A percentile compares a stretch with the other conserved stretches of the same genome.
Conservation (phyloP, 2,888 invertebrate species). For the Drosophila atroscutellata region DNA sequence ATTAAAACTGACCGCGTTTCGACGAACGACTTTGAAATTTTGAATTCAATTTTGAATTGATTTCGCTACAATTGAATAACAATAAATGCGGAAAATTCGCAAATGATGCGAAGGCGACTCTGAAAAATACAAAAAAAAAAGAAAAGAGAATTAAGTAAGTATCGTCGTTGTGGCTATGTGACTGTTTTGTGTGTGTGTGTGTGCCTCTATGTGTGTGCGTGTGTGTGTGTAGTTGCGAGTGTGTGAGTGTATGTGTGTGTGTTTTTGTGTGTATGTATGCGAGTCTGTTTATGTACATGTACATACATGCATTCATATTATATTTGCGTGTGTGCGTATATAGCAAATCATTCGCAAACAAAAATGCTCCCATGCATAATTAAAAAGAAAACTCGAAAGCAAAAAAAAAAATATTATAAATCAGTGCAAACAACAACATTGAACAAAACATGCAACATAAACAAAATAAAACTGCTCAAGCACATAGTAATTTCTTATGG, state of each 20-base stretch:
- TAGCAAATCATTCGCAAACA: conserved; percentile 61
- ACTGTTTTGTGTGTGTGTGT: conserved; percentile 23
- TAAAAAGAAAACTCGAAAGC: conserved; percentile 41
- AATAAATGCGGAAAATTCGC: conserved; percentile 74
- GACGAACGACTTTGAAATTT: conserved; percentile 36
- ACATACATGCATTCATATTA: conserved; percentile 28
- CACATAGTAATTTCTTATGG: background rate
- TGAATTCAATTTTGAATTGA: conserved; percentile 39
- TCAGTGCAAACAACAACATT: conserved; percentile 18
- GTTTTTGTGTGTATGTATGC: conserved; percentile 18
- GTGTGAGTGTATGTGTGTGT: conserved; percentile 17
- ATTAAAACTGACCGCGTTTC: conserved; percentile 46
- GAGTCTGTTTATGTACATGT: conserved; percentile 43
- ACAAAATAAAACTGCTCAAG: conserved; percentile 1
- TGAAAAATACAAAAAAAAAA: conserved; percentile 41
- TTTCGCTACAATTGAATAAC: conserved; percentile 51
- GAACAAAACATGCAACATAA: conserved; percentile 1
- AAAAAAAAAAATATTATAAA: conserved; percentile 8
- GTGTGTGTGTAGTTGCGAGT: conserved; percentile 17
- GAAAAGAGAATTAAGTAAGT: conserved; percentile 73
- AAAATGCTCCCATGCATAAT: conserved; percentile 59
- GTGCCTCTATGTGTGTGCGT: conserved; percentile 14
- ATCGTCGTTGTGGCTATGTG: conserved; percentile 63
- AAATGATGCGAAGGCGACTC: conserved; percentile 66
- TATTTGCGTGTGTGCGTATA: conserved; percentile 41